Base-by-base conservation (phyloP, 2,888 invertebrate genomes). In the Herminia tarsipennalis region DNA sequence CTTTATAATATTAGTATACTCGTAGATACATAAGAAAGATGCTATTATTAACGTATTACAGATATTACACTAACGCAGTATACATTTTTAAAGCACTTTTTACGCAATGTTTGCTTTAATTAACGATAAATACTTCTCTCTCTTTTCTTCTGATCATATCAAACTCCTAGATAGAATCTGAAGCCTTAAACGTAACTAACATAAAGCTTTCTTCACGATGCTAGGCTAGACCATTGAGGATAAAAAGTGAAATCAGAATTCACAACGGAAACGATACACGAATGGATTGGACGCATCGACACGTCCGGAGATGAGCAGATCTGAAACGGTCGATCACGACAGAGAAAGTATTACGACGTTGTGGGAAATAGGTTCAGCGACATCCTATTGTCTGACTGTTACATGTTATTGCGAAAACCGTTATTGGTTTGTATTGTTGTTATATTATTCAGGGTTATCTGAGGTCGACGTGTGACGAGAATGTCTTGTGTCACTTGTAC, bases 291-390 rank as follows among this genome's bases (percentile, higher is more conserved):
- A 36, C 13, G 20, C 28, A 41, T 40, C 34, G 27, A 67, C 46
- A 32, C 17, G 35, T 48, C 51, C 44, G 44, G 39, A 62, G 63
- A 65, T 36, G 55, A 41, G 28, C 24, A 30, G 27, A 16, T 49
- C 53, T 54, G 50, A 63, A 48, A 62, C 69, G 51, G 73, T 78
- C 76, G 72, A 78, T 79, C 81, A 80, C 79, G 78, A 73, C 56
- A 63, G 77, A 67, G 81, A 81, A 81, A 81, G 81, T 55, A 40
- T 39, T 59, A 44, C 49, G 41, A 20, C 40, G 36, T 51, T 66
- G 51, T 65, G 66, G 61, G 61, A 69, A 73, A 56, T 63, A 62
- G 46, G 28, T 50, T 53, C 66, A 38, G 48, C 37, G 52, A 44
- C 28, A 36, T 44, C 41, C 54, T 34, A 71, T 64, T 67, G 59